These are phyloP conservation scores for Chrysolophus pictus DNA, from an alignment of 2,797 vertebrate species.

Conservation along the genomic window DNA sequence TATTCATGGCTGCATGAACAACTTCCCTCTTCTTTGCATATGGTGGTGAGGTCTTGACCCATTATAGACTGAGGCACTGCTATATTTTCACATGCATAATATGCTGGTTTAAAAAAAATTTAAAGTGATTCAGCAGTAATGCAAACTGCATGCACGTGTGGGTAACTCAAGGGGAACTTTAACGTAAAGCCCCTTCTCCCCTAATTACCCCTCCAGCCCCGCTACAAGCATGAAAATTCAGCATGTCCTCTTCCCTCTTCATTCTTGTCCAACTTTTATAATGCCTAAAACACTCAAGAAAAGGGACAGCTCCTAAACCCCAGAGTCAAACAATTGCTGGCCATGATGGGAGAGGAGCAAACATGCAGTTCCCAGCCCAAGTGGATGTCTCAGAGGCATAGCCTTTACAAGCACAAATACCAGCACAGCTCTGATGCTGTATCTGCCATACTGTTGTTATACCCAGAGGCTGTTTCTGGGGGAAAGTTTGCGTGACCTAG, in stretches of 20 bases:
- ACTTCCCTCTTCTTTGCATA: constrained; percentile 70
- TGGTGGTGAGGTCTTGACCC: not conserved
- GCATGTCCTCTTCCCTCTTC: not conserved
- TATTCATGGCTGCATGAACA: constrained; percentile 43
- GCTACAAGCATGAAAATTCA: not conserved
- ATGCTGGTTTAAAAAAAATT: not conserved
- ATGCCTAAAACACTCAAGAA: not conserved
- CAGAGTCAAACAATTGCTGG: not conserved
- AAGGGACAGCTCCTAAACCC: not conserved
- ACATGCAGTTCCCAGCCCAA: constrained; percentile 15
- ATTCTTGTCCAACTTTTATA: not conserved
- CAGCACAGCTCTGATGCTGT: constrained; percentile 16
- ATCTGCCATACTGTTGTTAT: constrained; percentile 37
- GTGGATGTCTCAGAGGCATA: not conserved
- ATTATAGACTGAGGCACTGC: not conserved
- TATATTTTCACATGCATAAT: constrained; percentile 47
- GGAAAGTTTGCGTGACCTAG: constrained; percentile 23
- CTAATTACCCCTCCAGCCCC: not conserved
- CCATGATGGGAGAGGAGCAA: not conserved
- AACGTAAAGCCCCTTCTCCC: constrained; percentile 59
- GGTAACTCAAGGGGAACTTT: constrained; percentile 59
- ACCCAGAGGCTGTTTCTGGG: constrained; percentile 49
- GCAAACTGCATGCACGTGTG: constrained; percentile 39
- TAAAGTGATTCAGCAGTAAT: constrained; percentile 70
- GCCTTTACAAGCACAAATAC: not conserved